These are phyloP conservation scores for Hypercompe scribonia DNA, from an alignment of 2,888 invertebrate genomes.

Conservation along the genomic window DNA sequence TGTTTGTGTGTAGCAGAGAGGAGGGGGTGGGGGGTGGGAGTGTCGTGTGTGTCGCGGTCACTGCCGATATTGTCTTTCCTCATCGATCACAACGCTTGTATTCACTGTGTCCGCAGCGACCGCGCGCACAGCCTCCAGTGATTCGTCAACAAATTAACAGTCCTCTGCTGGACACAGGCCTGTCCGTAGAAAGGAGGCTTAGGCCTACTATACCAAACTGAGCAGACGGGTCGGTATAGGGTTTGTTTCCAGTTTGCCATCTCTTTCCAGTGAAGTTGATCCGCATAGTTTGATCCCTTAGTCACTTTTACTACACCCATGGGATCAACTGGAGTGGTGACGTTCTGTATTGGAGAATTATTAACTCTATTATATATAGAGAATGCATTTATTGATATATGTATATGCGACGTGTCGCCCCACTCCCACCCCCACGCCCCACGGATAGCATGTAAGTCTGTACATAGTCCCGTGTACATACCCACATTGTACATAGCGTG, in stretches of 20 bases:
- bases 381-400: slow-evolving; percentile 45
- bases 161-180: too few species aligned
- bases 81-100: slow-evolving; percentile 15
- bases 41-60: not conserved
- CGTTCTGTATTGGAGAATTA: too few species aligned
- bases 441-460: slow-evolving; percentile 60
- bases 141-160: too few species aligned
- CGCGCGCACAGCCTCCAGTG: not conserved
- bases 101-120: slow-evolving; percentile 18
- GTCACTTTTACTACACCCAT: too few species aligned
- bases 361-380: slow-evolving; percentile 5
- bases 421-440: slow-evolving; percentile 24
- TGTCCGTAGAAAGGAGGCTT: too few species aligned
- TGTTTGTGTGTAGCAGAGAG: not conserved
- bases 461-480: slow-evolving; percentile 67
- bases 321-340: too few species aligned
- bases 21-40: not conserved
- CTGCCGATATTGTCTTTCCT: slow-evolving; percentile 15
- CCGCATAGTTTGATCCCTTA: too few species aligned
- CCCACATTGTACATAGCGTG: slow-evolving; percentile 76
- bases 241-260: too few species aligned
- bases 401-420: slow-evolving; percentile 22
- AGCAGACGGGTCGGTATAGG: too few species aligned
- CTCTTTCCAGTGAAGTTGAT: too few species aligned
- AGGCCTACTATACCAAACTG: too few species aligned